phyloP scores from a whole-genome alignment of 2,797 vertebrate species.

The Micropoecilia bifurca region DNA sequence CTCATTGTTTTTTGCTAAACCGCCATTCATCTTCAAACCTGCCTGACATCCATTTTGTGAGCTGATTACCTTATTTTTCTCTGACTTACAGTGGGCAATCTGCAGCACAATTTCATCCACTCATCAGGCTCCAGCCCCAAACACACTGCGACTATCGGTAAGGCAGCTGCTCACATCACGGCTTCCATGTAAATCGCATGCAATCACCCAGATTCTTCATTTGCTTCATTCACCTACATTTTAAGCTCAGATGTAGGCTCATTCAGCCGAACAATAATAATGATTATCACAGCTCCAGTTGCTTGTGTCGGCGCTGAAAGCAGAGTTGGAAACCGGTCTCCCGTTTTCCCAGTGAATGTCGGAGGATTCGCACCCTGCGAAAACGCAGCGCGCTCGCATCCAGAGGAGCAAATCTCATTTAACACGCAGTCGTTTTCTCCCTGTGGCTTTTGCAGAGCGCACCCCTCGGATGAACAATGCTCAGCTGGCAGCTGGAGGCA shows the following conservation, averaged over 20 bases:
- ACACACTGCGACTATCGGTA: slow-evolving; percentile 86
- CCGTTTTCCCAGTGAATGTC: slow-evolving; percentile 43
- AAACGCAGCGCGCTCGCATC: slow-evolving; percentile 28
- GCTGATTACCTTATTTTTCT: slow-evolving; percentile 68
- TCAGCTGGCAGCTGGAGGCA: slow-evolving; percentile 85
- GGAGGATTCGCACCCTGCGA: slow-evolving; percentile 49
- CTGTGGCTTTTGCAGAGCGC: slow-evolving; percentile 76
- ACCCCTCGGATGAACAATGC: slow-evolving; percentile 85
- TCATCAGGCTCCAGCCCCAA: slow-evolving; percentile 88
- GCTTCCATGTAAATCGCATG: slow-evolving; percentile 52
- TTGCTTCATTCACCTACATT: slow-evolving; percentile 57
- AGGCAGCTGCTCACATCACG: slow-evolving; percentile 59
- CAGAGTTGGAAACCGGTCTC: slow-evolving; percentile 41
- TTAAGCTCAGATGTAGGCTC: slow-evolving; percentile 51
- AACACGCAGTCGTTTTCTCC: slow-evolving; percentile 62
- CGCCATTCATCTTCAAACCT: slow-evolving; percentile 34
- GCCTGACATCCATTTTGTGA: slow-evolving; percentile 52
- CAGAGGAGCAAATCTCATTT: slow-evolving; percentile 75
- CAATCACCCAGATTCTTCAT: slow-evolving; percentile 59
- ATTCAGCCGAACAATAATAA: slow-evolving; percentile 63
- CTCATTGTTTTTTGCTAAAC: slow-evolving; percentile 32
- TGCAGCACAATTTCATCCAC: slow-evolving; percentile 92
- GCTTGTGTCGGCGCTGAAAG: slow-evolving; percentile 49
- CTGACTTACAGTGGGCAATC: slow-evolving; percentile 86
- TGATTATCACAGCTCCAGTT: slow-evolving; percentile 54